phyloP scores from a whole-genome alignment of 1,140 invertebrate genomes.

The Heliothis virescens region DNA sequence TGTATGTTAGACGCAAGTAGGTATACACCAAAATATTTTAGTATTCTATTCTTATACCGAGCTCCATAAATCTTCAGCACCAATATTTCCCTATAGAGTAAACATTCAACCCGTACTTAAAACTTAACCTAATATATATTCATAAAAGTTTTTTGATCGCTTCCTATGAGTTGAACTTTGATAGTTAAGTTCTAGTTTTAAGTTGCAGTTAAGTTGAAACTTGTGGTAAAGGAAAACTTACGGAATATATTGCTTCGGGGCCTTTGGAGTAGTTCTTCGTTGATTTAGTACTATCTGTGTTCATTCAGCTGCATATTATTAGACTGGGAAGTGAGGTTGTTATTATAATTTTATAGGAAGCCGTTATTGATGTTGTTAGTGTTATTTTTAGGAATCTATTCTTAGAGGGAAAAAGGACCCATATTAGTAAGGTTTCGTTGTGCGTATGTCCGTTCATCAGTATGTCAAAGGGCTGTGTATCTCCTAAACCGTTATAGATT shows the following conservation, averaged over 20 bases:
- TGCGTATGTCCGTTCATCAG: too few species aligned
- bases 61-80: background rate
- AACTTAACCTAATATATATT: slow-evolving; percentile 30
- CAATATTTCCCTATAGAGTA: background rate
- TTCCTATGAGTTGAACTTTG: background rate
- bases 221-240: slow-evolving; percentile 19
- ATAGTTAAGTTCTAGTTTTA: slow-evolving; percentile 3
- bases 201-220: background rate
- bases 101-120: background rate
- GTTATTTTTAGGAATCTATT: too few species aligned
- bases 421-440: too few species aligned
- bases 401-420: too few species aligned
- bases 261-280: background rate
- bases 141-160: slow-evolving; percentile 10
- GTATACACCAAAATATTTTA: too few species aligned
- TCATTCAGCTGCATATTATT: background rate
- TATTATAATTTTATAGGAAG: background rate
- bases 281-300: background rate
- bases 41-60: background rate
- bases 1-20: too few species aligned
- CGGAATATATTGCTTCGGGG: background rate
- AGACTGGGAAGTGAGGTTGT: background rate
- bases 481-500: too few species aligned
- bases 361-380: too few species aligned
- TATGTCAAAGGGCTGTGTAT: too few species aligned